A percentile compares a stretch with the other conserved stretches of the same genome.
phyloP scores from a whole-genome alignment of 2,797 vertebrate species.

The Cyprinodon diabolis region DNA sequence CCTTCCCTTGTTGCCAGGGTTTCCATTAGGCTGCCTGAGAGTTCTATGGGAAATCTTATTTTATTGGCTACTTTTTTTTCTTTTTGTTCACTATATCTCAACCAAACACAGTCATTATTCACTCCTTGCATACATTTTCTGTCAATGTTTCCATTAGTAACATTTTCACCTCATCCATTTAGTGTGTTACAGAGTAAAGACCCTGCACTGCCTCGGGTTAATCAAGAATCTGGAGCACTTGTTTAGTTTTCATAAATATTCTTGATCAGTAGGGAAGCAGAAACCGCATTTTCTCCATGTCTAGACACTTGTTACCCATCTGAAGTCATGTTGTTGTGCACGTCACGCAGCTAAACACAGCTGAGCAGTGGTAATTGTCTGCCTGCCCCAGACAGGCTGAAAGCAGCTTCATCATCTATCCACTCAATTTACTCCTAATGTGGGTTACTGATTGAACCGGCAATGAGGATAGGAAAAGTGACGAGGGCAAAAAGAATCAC shows the following conservation, averaged over 20 bases:
- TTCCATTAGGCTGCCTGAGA: neutral
- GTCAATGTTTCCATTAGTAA: neutral
- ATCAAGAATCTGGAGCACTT: neutral
- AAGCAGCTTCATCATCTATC: conserved; percentile 72
- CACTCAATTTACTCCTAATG: conserved; percentile 74
- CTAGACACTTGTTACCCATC: conserved; percentile 17
- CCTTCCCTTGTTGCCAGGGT: neutral
- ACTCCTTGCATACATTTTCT: neutral
- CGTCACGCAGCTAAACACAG: conserved; percentile 58
- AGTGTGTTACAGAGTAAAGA: neutral
- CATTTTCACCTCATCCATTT: conserved; percentile 1
- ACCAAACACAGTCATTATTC: neutral
- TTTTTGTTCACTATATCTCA: neutral
- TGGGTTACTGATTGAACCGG: conserved; percentile 72
- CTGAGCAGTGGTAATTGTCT: conserved; percentile 54
- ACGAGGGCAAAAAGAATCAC: conserved; percentile 49
- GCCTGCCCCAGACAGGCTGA: conserved; percentile 50
- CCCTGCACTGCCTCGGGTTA: neutral
- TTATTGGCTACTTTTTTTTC: neutral
- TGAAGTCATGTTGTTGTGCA: conserved; percentile 36
- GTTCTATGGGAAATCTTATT: no score
- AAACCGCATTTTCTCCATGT: conserved; percentile 11
- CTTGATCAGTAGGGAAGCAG: conserved; percentile 9
- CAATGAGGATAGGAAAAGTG: conserved; percentile 60
- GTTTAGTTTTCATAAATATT: conserved; percentile 8